A percentile compares a stretch with the other conserved stretches of the same genome.
Conservation (phyloP, 2,888 invertebrate species). For the Oscheius sp. region DNA sequence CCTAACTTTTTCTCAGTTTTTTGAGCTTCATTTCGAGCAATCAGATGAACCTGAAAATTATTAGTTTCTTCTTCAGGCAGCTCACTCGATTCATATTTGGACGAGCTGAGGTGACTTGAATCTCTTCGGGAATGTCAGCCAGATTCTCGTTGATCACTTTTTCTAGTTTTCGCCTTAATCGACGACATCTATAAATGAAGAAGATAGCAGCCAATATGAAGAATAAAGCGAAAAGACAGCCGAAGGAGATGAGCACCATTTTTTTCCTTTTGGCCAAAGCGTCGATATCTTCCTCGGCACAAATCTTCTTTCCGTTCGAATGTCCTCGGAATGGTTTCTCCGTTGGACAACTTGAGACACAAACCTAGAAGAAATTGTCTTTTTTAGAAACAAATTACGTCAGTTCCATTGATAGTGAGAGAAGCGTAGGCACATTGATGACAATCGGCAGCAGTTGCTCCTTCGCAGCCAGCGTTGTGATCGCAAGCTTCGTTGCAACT, state of each 20-base stretch:
- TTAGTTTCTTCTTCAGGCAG: background rate
- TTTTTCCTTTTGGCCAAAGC: conserved; percentile 29
- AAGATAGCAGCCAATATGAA: conserved; percentile 36
- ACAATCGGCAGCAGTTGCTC: conserved; percentile 38
- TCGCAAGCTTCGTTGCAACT: conserved; percentile 53
- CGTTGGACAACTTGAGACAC: conserved; percentile 47
- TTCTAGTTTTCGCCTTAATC: conserved; percentile 37
- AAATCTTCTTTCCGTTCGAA: conserved; percentile 33
- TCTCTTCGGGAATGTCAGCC: conserved; percentile 46
- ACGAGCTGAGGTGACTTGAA: conserved; percentile 37
- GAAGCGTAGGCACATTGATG: conserved; percentile 42
- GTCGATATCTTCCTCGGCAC: conserved; percentile 46
- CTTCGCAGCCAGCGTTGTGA: conserved; percentile 47
- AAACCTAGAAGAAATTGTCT: conserved; percentile 39
- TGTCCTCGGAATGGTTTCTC: conserved; percentile 36
- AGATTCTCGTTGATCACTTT: conserved; percentile 38
- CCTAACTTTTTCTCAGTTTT: conserved; percentile 54
- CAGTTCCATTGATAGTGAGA: conserved; percentile 29
- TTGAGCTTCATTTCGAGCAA: conserved; percentile 57
- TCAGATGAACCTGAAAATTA: conserved; percentile 49
- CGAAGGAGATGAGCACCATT: conserved; percentile 22
- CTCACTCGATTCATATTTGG: conserved; percentile 9
- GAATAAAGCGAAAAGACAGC: conserved; percentile 39
- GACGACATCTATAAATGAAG: conserved; percentile 34
- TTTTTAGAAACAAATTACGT: conserved; percentile 12